These are phyloP conservation scores for Sepiola atlantica DNA, from an alignment of 2,888 invertebrate genomes.

Conservation along the genomic window DNA sequence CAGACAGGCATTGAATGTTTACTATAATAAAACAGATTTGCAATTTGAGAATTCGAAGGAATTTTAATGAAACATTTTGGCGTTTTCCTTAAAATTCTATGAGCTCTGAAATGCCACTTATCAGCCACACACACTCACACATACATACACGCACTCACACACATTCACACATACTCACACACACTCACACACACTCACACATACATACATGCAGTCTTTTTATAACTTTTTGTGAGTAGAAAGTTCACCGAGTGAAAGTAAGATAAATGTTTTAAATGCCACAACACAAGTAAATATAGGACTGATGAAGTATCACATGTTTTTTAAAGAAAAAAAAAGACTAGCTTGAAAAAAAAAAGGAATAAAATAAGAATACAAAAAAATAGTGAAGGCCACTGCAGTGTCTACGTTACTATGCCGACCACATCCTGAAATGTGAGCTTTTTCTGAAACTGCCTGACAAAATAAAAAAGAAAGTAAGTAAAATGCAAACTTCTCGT, in stretches of 20 bases:
- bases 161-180: not conserved
- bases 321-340: not conserved
- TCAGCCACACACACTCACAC: not conserved
- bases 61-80: not conserved
- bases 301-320: not conserved
- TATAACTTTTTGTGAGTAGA: not conserved
- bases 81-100: not conserved
- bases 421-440: not conserved
- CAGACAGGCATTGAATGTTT: no score
- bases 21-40: no score
- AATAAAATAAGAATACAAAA: not conserved
- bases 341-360: no score
- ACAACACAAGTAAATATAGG: not conserved
- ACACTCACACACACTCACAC: not conserved
- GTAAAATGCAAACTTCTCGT: not conserved
- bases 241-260: not conserved
- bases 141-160: not conserved
- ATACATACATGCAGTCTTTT: not conserved
- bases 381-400: not conserved
- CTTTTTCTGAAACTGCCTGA: not conserved
- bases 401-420: not conserved
- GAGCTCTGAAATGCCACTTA: not conserved
- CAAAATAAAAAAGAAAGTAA: not conserved
- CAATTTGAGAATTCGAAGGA: not conserved
- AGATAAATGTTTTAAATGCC: not conserved